Evolutionary conservation across 2,113 vertebrate genomes (phyloP), one percentile per base, ranked within the genome.

Genomic region (Cygnus buccinator): DNA sequence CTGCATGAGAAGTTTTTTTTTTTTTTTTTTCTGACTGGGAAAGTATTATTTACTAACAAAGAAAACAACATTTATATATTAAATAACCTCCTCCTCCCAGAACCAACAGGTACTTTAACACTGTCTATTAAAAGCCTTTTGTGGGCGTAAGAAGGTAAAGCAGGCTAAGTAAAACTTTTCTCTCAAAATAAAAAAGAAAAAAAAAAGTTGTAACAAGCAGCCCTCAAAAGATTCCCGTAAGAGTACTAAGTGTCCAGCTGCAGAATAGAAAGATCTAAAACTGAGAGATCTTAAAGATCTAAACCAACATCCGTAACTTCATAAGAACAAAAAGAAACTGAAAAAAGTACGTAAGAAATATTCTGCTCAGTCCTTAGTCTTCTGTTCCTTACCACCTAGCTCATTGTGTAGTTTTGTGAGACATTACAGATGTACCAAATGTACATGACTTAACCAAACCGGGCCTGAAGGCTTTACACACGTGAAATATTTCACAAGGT

Each of bases 391-490:
- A 67, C 23, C 10, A 71, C 67, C n/a, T 28, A 80, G 23, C 48
- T 58, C 61, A 43, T 0, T 6, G 43, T 19, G 15, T 39, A 37
- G 13, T 62, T 75, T 72, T 0, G 0, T 37, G 72, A 89, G 35
- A 59, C 35, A 37, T 8, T 50, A 54, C 50, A 52, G 31, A 52
- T 0, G 0, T 13, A 52, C 35, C 68, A 86, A 65, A 74, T 0
- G 0, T 33, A 81, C 35, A 35, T 1, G 3, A 35, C 29, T 61
- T 33, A 3, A 80, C 62, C 19, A 55, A 35, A 43, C 3, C 2
- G 18, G 21, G 65, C 83, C 90, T n/a, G 61, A 39, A 84, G 76
- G 68, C 54, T 71, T 14, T 63, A 43, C 35, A 61, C 9, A 10
- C 0, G 3, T 0, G 4, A 58, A 43, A 17, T 8, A 48, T 39